A percentile compares a stretch with the other conserved stretches of the same genome.
Conservation (phyloP, 1,140 invertebrate species). For the Drosophila subobscura region DNA sequence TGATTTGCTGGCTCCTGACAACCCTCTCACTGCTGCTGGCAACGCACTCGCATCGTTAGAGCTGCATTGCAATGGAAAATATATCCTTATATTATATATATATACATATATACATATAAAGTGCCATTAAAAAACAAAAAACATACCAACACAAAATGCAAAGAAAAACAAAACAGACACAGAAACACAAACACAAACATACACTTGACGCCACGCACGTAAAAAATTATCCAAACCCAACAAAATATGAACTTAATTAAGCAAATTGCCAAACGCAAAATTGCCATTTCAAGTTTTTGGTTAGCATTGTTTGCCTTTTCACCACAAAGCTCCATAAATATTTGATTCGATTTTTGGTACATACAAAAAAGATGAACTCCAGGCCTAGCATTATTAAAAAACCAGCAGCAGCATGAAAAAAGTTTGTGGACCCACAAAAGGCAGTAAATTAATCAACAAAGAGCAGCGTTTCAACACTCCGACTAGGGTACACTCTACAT, state of each 20-base stretch:
- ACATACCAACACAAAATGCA: slow-evolving; percentile 12
- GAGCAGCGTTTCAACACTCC: background rate
- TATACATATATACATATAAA: slow-evolving; percentile 51
- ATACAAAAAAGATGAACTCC: slow-evolving; percentile 9
- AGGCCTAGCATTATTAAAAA: slow-evolving; percentile 10
- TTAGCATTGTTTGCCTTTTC: slow-evolving; percentile 5
- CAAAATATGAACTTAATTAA: slow-evolving; percentile 44
- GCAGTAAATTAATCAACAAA: slow-evolving; percentile 38
- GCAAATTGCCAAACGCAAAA: slow-evolving; percentile 34
- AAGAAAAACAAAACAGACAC: slow-evolving; percentile 8
- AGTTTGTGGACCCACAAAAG: slow-evolving; percentile 22
- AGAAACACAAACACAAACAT: slow-evolving; percentile 30
- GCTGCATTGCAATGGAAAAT: slow-evolving; percentile 26
- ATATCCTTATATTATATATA: slow-evolving; percentile 45
- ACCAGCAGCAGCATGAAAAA: slow-evolving; percentile 7
- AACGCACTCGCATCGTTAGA: slow-evolving; percentile 19
- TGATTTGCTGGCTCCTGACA: slow-evolving; percentile 25
- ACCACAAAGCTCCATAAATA: slow-evolving; percentile 4
- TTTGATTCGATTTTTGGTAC: slow-evolving; percentile 21
- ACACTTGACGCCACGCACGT: slow-evolving; percentile 5
- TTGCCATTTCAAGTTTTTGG: slow-evolving; percentile 21
- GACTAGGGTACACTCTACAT: slow-evolving; percentile 20
- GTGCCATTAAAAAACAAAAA: slow-evolving; percentile 62
- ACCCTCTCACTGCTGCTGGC: slow-evolving; percentile 24
- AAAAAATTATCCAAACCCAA: slow-evolving; percentile 8